Base-by-base conservation (phyloP, 1,140 invertebrate species). In the Leptopilina boulardi region DNA sequence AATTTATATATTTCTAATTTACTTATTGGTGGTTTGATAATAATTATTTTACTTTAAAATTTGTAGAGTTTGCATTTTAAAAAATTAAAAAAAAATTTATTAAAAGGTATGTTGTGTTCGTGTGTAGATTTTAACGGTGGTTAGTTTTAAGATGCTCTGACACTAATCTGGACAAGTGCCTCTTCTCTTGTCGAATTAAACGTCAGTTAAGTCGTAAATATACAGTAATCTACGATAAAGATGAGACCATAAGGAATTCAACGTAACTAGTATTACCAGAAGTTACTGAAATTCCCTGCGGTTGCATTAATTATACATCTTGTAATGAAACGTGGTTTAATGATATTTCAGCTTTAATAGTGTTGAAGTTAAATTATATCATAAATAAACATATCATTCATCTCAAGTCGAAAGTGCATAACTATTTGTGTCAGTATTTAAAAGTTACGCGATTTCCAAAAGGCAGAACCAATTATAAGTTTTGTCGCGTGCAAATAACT, bases 181-280 rank as follows among this genome's bases (percentile, higher is more conserved):
- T 66, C 59, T 66, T 66, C 59, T 66, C 59, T 66, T 30, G 21
- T 66, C 59, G 59, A 66, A 66, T 66, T 66, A 66, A 66, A 66
- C 23, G 59, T 30, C 23, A 66, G 21, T 66, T 66, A 34, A 66
- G 59, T n/a, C 23, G 26, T 30, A 66, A 66, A 66, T 66, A 26
- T 66, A 66, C 26, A 66, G 59, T n/a, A 66, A n/a, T 30, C 23
- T 23, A 30, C 59, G 59, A 66, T 30, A 66, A 30, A 66, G 59
- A 66, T 30, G 15, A 11, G 23, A 8, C 21, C 13, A 66, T 66
- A 30, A 30, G 13, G 59, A 66, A 66, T 30, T 26, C 23, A 30
- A n/a, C 15, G 59, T n/a, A n/a, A 30, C 23, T 38, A 66, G 21
- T 51, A n/a, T 51, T 19, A n/a, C 21, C 54, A 59, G 13, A 66